Percentiles rank a stretch among this genome's conserved stretches.
Evolutionary conservation across 2,113 vertebrate species (phyloP).

Genomic region (Lichenostomus cassidix): DNA sequence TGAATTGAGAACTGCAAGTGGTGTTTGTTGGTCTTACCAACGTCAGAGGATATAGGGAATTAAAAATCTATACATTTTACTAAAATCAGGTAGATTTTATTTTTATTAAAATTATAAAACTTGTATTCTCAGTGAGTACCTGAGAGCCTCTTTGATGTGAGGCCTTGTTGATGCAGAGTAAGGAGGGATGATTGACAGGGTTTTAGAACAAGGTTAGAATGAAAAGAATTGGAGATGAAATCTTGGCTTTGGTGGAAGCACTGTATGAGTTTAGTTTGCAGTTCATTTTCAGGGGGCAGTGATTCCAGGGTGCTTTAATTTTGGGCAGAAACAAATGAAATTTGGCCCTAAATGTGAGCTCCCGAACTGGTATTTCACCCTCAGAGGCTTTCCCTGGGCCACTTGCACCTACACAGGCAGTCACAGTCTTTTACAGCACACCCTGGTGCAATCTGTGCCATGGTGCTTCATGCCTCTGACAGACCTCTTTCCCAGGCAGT

Average conservation of each 20-base stretch:
- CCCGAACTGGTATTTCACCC: background rate
- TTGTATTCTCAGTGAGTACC: background rate
- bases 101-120: background rate
- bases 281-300: background rate
- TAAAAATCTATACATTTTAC: background rate
- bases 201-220: background rate
- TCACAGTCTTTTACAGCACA: background rate
- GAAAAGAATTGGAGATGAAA: background rate
- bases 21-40: background rate
- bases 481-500: background rate
- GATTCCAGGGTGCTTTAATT: background rate
- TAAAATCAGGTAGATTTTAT: background rate
- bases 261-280: background rate
- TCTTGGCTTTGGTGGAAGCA: background rate
- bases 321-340: background rate
- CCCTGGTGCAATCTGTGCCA: accelerated
- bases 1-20: background rate
- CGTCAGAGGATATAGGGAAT: background rate
- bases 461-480: background rate
- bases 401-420: background rate
- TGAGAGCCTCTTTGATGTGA: background rate
- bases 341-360: background rate
- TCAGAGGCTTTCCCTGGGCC: background rate
- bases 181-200: background rate
- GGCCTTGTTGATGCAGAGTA: background rate